Evolutionary conservation across 2,888 invertebrate genomes (phyloP).

Genomic region (Erebia aethiops): DNA sequence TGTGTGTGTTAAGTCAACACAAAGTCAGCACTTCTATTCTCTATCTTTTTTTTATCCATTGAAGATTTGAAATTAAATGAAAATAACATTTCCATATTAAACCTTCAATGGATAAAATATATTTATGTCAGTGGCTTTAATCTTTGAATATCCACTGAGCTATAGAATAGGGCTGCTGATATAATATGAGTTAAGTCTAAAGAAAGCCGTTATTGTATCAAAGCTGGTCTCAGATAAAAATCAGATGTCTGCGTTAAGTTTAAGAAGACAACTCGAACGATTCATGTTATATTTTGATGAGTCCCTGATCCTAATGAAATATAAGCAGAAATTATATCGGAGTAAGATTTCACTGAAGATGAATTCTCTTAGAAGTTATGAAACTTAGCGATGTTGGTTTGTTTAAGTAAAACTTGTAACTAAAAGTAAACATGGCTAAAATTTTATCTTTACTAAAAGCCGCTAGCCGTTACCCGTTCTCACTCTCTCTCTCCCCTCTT

Average conservation of each 20-base stretch:
- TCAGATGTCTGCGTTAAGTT: not conserved
- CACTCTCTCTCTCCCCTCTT: too few species aligned
- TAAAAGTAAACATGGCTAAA: not conserved
- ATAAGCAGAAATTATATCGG: conserved; percentile 20
- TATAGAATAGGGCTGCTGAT: too few species aligned
- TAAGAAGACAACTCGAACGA: conserved; percentile 8
- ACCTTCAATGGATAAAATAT: too few species aligned
- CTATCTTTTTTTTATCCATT: too few species aligned
- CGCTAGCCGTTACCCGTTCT: not conserved
- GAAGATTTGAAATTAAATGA: too few species aligned
- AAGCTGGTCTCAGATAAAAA: not conserved
- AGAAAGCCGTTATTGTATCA: not conserved
- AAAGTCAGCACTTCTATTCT: too few species aligned
- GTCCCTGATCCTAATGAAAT: conserved; percentile 20
- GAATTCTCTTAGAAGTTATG: not conserved
- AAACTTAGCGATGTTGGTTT: not conserved
- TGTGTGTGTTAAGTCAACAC: too few species aligned
- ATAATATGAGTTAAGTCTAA: too few species aligned
- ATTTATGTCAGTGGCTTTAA: too few species aligned
- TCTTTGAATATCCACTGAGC: too few species aligned
- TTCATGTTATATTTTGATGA: conserved; percentile 20
- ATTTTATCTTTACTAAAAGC: not conserved
- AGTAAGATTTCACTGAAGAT: conserved; percentile 9
- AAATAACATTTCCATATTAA: too few species aligned
- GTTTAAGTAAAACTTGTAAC: not conserved